Evolutionary conservation across 1,140 invertebrate genomes (phyloP), one percentile per base, ranked within the genome.

Genomic region (Listronotus oregonensis): DNA sequence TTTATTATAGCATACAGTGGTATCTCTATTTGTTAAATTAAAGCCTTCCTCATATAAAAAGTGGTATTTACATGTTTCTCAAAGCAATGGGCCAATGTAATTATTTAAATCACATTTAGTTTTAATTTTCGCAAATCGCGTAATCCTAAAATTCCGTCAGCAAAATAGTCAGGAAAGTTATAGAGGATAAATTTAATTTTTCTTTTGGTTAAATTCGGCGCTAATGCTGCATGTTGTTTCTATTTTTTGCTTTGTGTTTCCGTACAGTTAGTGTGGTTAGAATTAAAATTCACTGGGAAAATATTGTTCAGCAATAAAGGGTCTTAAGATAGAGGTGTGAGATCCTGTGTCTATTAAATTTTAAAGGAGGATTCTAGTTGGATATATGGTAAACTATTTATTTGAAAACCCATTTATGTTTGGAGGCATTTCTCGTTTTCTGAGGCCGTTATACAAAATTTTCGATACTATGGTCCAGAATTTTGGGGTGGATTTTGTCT

Each of bases 341-440:
- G 58, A 64, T n/a, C 71, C 67, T 7, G 69, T 71, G 21, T 71
- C 71, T 6, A 71, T 59, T 69, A 73, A 52, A 46, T 67, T 71
- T 58, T 46, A 63, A 21, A 0, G 44, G 63, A 10, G 69, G 67
- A 10, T 69, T 50, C 10, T 34, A 71, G 50, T 64, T 68, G 14
- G 15, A 72, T 72, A 17, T 66, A 72, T 3, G 71, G 69, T 50
- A 72, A 58, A 18, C 47, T 51, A 40, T 70, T 70, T 15, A 15
- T 21, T 31, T 54, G 17, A 14, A n/a, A 40, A 9, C 42, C n/a
- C 43, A 68, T 61, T 68, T 57, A 43, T 40, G 54, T 40, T 27
- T 56, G 43, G 21, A 14, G 34, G n/a, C n/a, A n/a, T 31, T 17
- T 15, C 9, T 50, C 8, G 17, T 44, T 32, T 60, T 49, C n/a